Conservation (phyloP, 2,888 invertebrate species). For the Catocala nupta region DNA sequence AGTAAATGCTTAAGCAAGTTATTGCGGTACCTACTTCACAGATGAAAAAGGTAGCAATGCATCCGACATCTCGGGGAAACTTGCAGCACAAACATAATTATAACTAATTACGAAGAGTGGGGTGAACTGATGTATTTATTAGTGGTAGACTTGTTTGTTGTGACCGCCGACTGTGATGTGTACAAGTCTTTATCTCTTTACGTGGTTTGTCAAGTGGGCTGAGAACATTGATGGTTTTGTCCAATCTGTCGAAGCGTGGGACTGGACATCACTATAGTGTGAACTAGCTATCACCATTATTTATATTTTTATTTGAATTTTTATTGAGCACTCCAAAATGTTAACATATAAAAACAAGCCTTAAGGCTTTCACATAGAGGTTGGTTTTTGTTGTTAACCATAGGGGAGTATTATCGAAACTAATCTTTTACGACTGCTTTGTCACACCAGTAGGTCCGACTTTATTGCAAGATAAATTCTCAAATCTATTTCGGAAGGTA, state of each 20-base stretch:
- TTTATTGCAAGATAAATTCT: conserved; percentile 68
- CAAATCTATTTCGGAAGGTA: conserved; percentile 62
- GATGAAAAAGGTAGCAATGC: conserved; percentile 6
- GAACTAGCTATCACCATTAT: conserved; percentile 76
- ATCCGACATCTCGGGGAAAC: neutral
- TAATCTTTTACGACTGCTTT: conserved; percentile 59
- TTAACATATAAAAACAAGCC: conserved; percentile 31
- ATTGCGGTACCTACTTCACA: neutral
- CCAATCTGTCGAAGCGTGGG: conserved; percentile 68
- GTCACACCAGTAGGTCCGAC: conserved; percentile 65
- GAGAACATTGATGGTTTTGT: conserved; percentile 58
- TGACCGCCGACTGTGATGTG: conserved; percentile 21
- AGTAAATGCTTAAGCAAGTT: neutral
- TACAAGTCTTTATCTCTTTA: conserved; percentile 38
- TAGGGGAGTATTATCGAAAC: conserved; percentile 48
- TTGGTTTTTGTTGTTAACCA: conserved; percentile 35
- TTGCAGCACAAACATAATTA: conserved; percentile 9
- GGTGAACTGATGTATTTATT: conserved; percentile 16
- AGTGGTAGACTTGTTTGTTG: conserved; percentile 10
- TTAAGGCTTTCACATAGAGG: conserved; percentile 45
- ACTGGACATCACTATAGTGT: conserved; percentile 69
- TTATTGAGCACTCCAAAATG: conserved; percentile 67
- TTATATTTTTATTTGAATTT: conserved; percentile 76
- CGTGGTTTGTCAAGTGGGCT: conserved; percentile 65
- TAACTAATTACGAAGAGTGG: conserved; percentile 11